Base-by-base conservation (phyloP, 2,888 invertebrate genomes). In the Limnephilus lunatus region DNA sequence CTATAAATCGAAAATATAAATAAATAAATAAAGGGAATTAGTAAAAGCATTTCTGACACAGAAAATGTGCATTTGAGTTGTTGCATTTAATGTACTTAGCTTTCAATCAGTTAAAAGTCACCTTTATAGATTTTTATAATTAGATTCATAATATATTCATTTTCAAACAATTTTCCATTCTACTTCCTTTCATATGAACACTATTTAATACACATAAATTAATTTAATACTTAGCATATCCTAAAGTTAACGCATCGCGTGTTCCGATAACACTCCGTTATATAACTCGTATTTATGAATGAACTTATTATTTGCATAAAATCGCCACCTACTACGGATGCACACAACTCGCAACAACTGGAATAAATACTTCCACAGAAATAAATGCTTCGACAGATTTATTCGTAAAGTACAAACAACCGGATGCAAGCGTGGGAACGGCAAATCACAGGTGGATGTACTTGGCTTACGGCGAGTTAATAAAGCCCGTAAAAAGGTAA, bases 371-470 rank as follows among this genome's bases (percentile, higher is more conserved):
- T 48, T 48, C 48, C 19, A 68, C 25, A 25, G 48, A 68, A 68
- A 19, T 68, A 89, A 81, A 89, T 82, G 48, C 87, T 82, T 89
- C 31, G 80, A 91, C 83, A 89, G 82, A 89, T 44, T 91, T 88
- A 86, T 90, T 32, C 53, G 53, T 68, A 68, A 19, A 68, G 53
- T 68, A 68, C 30, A 31, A 86, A 86, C 31, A 92, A 81, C 86
- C 85, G 92, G 91, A 91, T 87, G 85, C 90, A 82, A 44, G 85
- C 92, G 92, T 92, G 92, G 92, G 92, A 92, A 92, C 53, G 68
- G n/a, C 44, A 83, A 92, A 92, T 92, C 91, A 92, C 92, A 92
- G 92, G 91, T 92, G 91, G 35, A 88, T 83, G 87, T 86, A 86
- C 81, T 44, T 30, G 81, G 32, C 32, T 81, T 32, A 32, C 80